These are phyloP conservation scores for Chiroxiphia lanceolata DNA, from an alignment of 2,797 vertebrate species.

Conservation along the genomic window DNA sequence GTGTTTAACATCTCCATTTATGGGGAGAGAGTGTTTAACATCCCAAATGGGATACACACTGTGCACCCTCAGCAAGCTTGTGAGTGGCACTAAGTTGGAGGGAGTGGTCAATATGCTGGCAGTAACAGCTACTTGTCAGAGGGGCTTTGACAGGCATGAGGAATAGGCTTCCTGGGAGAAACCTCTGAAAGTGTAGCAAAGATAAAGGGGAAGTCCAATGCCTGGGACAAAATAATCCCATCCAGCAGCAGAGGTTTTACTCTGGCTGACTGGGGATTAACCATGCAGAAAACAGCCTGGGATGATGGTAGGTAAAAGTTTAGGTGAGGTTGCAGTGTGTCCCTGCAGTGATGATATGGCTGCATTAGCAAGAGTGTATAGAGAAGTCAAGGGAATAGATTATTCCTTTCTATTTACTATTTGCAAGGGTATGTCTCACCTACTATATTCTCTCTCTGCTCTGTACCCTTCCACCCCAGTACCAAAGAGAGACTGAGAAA, in stretches of 20 bases:
- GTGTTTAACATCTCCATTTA: background rate
- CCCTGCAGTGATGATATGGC: background rate
- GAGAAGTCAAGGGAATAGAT: background rate
- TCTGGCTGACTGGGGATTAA: background rate
- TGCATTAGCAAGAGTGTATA: background rate
- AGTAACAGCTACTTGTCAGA: background rate
- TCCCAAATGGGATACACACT: background rate
- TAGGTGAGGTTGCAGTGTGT: background rate
- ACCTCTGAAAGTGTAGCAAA: background rate
- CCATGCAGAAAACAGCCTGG: background rate
- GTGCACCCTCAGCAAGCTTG: background rate
- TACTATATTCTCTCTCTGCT: background rate
- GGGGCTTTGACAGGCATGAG: background rate
- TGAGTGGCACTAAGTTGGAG: background rate
- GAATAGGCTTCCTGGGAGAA: background rate
- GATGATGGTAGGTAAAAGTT: background rate
- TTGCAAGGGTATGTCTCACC: background rate
- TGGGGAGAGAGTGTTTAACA: background rate
- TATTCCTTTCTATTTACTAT: background rate
- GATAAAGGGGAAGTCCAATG: background rate
- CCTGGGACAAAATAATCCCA: background rate
- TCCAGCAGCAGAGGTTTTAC: background rate
- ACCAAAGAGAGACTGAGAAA: background rate
- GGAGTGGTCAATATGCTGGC: too few relatives aligned
- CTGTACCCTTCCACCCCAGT: background rate